Percentiles rank a stretch among this genome's conserved stretches.
Conservation (phyloP, 2,888 invertebrate genomes). For the Clivina fossor region DNA sequence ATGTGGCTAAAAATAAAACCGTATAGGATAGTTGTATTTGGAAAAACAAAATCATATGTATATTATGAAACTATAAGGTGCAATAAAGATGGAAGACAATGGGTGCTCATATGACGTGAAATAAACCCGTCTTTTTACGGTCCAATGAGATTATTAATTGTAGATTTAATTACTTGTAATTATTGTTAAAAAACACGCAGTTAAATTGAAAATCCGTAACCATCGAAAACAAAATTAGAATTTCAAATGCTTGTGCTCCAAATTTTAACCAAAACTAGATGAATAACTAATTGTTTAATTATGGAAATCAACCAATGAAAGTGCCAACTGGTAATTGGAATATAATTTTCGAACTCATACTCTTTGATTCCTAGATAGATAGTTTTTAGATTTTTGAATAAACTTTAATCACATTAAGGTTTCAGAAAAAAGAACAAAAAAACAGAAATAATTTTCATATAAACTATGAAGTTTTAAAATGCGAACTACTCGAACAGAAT, state of each 20-base stretch:
- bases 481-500: slow-evolving; percentile 5
- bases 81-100: slow-evolving; percentile 16
- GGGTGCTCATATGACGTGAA: slow-evolving; percentile 25
- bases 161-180: slow-evolving; percentile 31
- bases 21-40: slow-evolving; percentile 18
- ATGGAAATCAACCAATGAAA: slow-evolving; percentile 15
- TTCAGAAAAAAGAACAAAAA: no score
- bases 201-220: slow-evolving; percentile 31
- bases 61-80: no score
- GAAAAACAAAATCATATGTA: not conserved
- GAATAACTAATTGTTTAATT: slow-evolving; percentile 27
- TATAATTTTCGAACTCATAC: slow-evolving; percentile 2
- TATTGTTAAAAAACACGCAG: slow-evolving; percentile 29
- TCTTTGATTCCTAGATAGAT: no score
- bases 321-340: slow-evolving; percentile 6
- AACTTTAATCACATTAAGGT: no score
- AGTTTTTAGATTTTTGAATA: no score
- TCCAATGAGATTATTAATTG: slow-evolving; percentile 34
- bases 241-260: slow-evolving; percentile 27
- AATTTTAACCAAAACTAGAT: slow-evolving; percentile 25
- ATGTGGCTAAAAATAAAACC: no score
- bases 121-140: slow-evolving; percentile 19
- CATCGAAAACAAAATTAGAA: slow-evolving; percentile 25
- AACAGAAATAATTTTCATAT: no score
- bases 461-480: slow-evolving; percentile 11